phyloP scores from a whole-genome alignment of 2,797 vertebrate genomes.

The Salmo trutta region DNA sequence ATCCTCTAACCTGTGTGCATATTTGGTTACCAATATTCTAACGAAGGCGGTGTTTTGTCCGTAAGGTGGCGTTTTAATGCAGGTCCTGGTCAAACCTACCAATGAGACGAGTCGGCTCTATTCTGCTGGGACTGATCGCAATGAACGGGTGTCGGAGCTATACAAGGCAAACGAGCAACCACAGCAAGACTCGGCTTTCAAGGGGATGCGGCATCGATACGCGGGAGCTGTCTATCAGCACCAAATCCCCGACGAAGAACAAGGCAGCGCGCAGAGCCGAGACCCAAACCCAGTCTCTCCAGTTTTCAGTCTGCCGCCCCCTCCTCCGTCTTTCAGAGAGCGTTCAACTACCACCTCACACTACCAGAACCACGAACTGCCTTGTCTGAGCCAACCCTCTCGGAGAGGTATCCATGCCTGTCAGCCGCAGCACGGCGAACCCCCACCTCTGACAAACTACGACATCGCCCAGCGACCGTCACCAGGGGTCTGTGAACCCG shows the following conservation, averaged over 20 bases:
- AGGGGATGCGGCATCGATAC: slow-evolving; percentile 77
- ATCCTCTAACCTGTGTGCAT: slow-evolving; percentile 71
- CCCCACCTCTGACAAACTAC: slow-evolving; percentile 63
- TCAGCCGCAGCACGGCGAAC: slow-evolving; percentile 56
- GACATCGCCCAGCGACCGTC: slow-evolving; percentile 65
- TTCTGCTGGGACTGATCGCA: slow-evolving; percentile 76
- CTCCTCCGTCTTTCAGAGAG: slow-evolving; percentile 76
- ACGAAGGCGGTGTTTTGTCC: slow-evolving; percentile 76
- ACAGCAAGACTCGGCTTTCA: slow-evolving; percentile 72
- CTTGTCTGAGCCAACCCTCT: slow-evolving; percentile 70
- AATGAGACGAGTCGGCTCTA: slow-evolving; percentile 77
- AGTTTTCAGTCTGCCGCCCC: slow-evolving; percentile 78
- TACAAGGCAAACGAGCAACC: slow-evolving; percentile 74
- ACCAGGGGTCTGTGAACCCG: slow-evolving; percentile 47
- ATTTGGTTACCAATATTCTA: slow-evolving; percentile 55
- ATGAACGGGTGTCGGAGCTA: slow-evolving; percentile 78
- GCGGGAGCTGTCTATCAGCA: slow-evolving; percentile 77
- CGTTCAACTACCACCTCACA: slow-evolving; percentile 64
- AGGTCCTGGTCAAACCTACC: slow-evolving; percentile 77
- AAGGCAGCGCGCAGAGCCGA: slow-evolving; percentile 57
- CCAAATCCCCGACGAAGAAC: slow-evolving; percentile 61
- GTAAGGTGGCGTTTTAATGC: slow-evolving; percentile 78
- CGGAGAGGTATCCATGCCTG: slow-evolving; percentile 55
- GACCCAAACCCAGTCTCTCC: slow-evolving; percentile 62
- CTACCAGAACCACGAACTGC: slow-evolving; percentile 75